Base-by-base conservation (phyloP, 2,113 vertebrate species). In the Bambusicola thoracicus region DNA sequence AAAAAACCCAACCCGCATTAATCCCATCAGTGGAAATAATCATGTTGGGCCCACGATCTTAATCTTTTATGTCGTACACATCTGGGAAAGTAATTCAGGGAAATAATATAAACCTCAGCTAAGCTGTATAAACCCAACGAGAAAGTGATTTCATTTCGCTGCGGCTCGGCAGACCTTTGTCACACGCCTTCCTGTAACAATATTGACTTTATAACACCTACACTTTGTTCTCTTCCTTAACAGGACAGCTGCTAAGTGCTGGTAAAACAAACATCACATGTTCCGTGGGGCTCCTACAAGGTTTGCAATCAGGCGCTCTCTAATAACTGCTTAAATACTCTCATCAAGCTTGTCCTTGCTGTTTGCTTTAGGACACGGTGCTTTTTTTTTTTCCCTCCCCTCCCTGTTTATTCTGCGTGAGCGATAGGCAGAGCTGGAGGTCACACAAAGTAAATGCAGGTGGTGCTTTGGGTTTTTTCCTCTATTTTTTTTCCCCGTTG, bases 201-300 rank as follows among this genome's bases (percentile, higher is more conserved):
- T 98, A 98, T 98, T 98, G 97, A 98, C 98, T 96, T 94, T 97
- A 84, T 83, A 78, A 92, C 95, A 92, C 86, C 96, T 92, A 30
- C 78, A 40, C 91, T 95, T 95, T 86, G 92, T 96, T 96, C 90
- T 97, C 96, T 79, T 15, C 98, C 97, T 62, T 95, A 95, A 96
- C 97, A 89, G 97, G 97, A 90, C 95, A 94, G 97, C 96, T 90
- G 97, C 97, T 97, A 96, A 98, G 98, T 95, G 95, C 96, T 91
- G 96, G 87, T 69, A 79, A 92, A 97, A 95, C 97, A 98, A 98
- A 98, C 95, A 97, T 95, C 93, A 95, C 97, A 89, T 97, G 96
- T 95, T 87, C 94, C 68, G 6, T 21, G 44, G 91, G 87, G 94
- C 95, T 94, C 90, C 81, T n/a, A 83, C 93, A 87, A 72, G 95